Conservation (phyloP, 2,797 vertebrate species). For the Alcedo quadribrachys region DNA sequence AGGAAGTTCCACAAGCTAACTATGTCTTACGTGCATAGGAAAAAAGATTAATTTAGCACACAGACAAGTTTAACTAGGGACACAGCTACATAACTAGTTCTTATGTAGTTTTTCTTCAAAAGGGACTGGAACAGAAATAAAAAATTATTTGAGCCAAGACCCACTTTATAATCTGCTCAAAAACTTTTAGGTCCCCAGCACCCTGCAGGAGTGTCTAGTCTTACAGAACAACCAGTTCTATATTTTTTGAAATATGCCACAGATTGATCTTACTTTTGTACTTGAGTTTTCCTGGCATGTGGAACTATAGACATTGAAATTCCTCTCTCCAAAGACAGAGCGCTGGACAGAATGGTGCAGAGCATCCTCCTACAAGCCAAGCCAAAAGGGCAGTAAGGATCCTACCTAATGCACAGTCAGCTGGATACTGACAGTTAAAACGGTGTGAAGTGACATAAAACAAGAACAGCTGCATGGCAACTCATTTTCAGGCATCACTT, state of each 20-base stretch:
- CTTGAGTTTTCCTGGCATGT: constrained; percentile 76
- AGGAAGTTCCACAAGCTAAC: not conserved
- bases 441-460: constrained; percentile 66
- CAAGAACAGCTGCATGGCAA: constrained; percentile 63
- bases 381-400: constrained; percentile 71
- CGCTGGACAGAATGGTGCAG: constrained; percentile 81
- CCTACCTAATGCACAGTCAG: constrained; percentile 66
- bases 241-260: not conserved
- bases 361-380: constrained; percentile 83
- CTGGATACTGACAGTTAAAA: constrained; percentile 50
- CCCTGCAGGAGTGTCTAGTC: not conserved
- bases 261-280: constrained; percentile 81
- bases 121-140: not conserved
- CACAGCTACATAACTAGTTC: not conserved
- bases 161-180: not conserved
- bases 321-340: constrained; percentile 95
- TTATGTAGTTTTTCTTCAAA: not conserved
- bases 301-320: constrained; percentile 87
- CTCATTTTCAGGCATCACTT: constrained; percentile 49
- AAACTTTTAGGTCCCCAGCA: not conserved
- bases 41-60: not conserved
- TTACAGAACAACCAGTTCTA: constrained; percentile 7
- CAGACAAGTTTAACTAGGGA: not conserved
- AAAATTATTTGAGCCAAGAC: not conserved
- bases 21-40: not conserved